These are phyloP conservation scores for Ditula angustiorana DNA, from an alignment of 2,888 invertebrate species.

Conservation along the genomic window DNA sequence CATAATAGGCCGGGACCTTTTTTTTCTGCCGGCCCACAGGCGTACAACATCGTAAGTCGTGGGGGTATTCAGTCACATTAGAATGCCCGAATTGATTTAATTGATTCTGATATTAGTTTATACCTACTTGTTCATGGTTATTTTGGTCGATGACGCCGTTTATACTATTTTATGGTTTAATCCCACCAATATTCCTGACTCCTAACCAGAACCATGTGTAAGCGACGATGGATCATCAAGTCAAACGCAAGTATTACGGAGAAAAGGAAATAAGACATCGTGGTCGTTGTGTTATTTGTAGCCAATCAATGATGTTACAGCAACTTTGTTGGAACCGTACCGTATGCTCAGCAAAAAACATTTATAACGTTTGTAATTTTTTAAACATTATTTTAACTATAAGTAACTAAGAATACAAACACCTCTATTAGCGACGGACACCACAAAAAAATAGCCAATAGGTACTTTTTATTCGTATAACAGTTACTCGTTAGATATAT, in stretches of 20 bases:
- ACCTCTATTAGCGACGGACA: conserved; percentile 2
- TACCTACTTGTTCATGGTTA: background rate
- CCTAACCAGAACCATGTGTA: background rate
- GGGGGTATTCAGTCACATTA: conserved; percentile 8
- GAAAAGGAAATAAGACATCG: conserved; percentile 1
- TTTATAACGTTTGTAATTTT: no score
- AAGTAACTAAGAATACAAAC: conserved; percentile 1
- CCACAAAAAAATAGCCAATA: conserved; percentile 23
- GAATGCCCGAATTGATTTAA: conserved; percentile 28
- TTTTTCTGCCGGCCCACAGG: conserved; percentile 51
- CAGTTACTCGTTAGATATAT: conserved; percentile 28
- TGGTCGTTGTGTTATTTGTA: background rate
- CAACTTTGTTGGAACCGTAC: no score
- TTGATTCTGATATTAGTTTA: background rate
- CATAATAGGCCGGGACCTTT: conserved; percentile 59
- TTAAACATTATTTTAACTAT: background rate
- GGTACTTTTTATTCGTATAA: conserved; percentile 25
- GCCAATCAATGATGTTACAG: conserved; percentile 1
- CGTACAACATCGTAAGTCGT: conserved; percentile 20
- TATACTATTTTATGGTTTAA: background rate
- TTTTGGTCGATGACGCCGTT: background rate
- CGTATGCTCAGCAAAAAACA: no score
- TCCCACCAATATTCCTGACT: background rate
- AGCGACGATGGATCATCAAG: background rate
- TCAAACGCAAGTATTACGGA: conserved; percentile 5